Evolutionary conservation across 2,888 invertebrate genomes (phyloP).

Genomic region (Schrankia costaestrigalis): DNA sequence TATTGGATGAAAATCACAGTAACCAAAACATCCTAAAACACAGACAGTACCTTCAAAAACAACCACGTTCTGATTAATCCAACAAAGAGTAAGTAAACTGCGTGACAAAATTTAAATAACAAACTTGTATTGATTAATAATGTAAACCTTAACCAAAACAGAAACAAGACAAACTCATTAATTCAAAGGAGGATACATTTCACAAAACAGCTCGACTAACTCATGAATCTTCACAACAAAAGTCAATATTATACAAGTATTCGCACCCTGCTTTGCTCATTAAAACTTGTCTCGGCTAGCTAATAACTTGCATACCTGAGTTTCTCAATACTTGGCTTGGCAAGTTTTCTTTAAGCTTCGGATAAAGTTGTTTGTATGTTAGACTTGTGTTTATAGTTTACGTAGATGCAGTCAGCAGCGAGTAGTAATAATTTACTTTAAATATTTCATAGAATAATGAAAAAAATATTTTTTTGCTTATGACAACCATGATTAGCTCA

Average conservation of each 20-base stretch:
- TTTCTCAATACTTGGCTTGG: conserved; percentile 12
- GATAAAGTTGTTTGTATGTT: conserved; percentile 12
- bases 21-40: no score
- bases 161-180: conserved; percentile 1
- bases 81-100: no score
- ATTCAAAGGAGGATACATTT: conserved; percentile 1
- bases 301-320: conserved; percentile 33
- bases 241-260: conserved; percentile 19
- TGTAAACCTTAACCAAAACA: neutral
- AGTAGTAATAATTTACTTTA: no score
- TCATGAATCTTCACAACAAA: conserved; percentile 24
- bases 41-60: no score
- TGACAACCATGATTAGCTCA: no score
- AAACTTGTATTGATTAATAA: no score
- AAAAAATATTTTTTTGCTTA: neutral
- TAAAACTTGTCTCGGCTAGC: conserved; percentile 29
- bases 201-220: conserved; percentile 3
- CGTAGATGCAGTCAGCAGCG: neutral
- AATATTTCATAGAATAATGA: neutral
- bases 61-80: no score
- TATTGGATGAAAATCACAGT: no score
- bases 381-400: conserved; percentile 2
- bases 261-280: conserved; percentile 24
- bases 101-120: no score
- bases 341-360: conserved; percentile 25